Evolutionary conservation across 2,797 vertebrate species (phyloP).

Genomic region (Lagorchestes hirsutus): DNA sequence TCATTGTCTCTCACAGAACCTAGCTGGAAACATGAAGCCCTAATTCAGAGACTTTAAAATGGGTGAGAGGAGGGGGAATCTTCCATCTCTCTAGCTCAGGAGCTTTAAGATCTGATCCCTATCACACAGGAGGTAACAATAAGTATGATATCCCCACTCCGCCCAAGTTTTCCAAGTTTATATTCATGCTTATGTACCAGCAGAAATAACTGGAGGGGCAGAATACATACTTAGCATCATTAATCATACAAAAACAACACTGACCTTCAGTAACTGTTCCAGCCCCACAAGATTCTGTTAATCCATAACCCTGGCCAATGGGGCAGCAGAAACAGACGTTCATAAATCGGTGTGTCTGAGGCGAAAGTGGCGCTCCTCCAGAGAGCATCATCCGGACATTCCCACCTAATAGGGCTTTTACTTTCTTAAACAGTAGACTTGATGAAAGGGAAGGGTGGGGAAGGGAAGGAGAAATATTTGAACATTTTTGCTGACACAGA

Average conservation of each 20-base stretch:
- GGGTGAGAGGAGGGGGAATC: neutral
- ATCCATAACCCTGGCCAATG: slow-evolving; percentile 96
- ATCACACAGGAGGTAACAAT: neutral
- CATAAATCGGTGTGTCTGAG: slow-evolving; percentile 97
- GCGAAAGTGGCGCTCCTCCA: slow-evolving; percentile 95
- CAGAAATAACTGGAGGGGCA: neutral
- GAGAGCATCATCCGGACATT: slow-evolving; percentile 97
- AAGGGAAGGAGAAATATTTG: neutral
- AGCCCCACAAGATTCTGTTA: slow-evolving; percentile 98
- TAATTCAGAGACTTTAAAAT: neutral
- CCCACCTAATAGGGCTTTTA: slow-evolving; percentile 94
- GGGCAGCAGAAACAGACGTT: slow-evolving; percentile 99
- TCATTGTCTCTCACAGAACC: neutral
- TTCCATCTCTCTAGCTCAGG: neutral
- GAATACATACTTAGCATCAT: neutral
- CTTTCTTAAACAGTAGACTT: slow-evolving; percentile 95
- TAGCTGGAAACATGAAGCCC: neutral
- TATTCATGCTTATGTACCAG: neutral
- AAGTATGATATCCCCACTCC: neutral
- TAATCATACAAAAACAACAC: neutral
- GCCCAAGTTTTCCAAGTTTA: accelerated
- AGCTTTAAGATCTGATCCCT: neutral
- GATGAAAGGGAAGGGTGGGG: slow-evolving; percentile 32
- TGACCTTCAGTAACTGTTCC: slow-evolving; percentile 97
- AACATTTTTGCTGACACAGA: neutral